Evolutionary conservation across 2,797 vertebrate species (phyloP).

Genomic region (Euphonia xanthogaster): DNA sequence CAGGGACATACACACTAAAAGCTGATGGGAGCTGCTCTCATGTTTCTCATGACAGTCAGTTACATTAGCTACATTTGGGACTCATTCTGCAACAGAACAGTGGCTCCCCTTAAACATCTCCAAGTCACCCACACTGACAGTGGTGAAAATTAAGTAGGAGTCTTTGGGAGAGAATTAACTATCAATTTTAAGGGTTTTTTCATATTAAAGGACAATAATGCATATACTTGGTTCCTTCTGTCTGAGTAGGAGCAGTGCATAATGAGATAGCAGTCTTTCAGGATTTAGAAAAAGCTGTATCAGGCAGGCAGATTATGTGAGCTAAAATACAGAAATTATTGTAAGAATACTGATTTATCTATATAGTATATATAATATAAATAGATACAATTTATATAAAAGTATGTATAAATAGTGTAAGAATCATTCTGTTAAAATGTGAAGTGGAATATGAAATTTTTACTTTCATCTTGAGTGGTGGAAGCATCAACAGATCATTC

Average conservation of each 20-base stretch:
- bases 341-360: background rate
- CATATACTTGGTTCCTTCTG: background rate
- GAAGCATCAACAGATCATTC: background rate
- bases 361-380: background rate
- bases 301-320: background rate
- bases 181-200: background rate
- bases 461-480: background rate
- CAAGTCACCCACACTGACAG: background rate
- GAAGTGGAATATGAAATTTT: background rate
- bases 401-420: background rate
- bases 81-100: background rate
- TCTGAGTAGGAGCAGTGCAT: background rate
- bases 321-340: background rate
- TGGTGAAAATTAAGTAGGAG: background rate
- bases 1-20: background rate
- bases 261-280: background rate
- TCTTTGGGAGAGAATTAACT: background rate
- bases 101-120: background rate
- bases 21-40: rapidly evolving
- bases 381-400: background rate
- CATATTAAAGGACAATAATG: background rate
- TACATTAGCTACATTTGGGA: background rate
- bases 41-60: background rate
- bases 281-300: background rate
- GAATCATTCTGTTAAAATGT: background rate